Base-by-base conservation (phyloP, 2,797 vertebrate species). In the Chlorospingus semifuscus region DNA sequence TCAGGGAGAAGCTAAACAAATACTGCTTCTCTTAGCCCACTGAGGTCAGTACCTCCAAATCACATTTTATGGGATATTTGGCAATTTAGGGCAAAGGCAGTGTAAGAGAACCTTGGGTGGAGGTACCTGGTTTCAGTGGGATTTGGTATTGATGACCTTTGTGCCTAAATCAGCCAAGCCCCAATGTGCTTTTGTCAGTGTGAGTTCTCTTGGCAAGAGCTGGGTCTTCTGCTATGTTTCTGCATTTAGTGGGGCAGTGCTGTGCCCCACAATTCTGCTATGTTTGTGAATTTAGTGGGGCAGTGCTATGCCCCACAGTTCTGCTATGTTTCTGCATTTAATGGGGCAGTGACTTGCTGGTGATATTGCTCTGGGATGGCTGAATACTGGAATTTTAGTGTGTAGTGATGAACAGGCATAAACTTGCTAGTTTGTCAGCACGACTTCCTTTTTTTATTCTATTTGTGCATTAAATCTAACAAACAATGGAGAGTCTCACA, bases 391-490 rank as follows among this genome's bases (percentile, higher is more conserved):
- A 50, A 39, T 86, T 46, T 69, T 36, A 72, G 27, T 68, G 42
- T 44, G 34, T 83, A 56, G 34, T 66, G 66, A 32, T 91, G 56
- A 91, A 49, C 42, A 57, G 50, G 41, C 59, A 70, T 39, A 60
- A 91, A 77, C 70, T 87, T 65, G 47, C 29, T 83, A 29, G 71
- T 83, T 87, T 87, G 32, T 86, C 85, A 86, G 83, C 74, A 64
- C 3, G 11, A 60, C 36, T 84, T 95, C 24, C 24, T 89, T 61
- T 90, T 91, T 76, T 92, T 34, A 42, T 41, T 90, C 49, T 77
- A 46, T 66, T 87, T 77, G 52, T 79, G 46, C 60, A 50, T 34
- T 68, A 74, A 70, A 77, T 68, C 64, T 77, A 92, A 71, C 30
- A 41, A 76, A 69, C 66, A 82, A 49, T 4, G 34, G 64, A 42